Conservation (phyloP, 2,888 invertebrate species). For the Coleophora flavipennella region DNA sequence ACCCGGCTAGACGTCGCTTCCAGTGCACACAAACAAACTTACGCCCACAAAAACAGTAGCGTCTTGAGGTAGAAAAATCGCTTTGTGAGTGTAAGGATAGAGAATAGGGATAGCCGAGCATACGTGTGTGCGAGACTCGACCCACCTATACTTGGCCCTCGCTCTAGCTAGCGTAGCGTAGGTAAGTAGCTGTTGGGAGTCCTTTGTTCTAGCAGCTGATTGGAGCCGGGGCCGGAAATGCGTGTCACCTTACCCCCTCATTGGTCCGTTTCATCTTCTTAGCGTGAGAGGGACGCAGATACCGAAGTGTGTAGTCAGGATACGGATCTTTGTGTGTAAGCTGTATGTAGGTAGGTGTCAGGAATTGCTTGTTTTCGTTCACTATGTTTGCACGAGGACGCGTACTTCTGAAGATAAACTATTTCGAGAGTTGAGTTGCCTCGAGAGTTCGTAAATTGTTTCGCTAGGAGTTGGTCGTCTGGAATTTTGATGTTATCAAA, state of each 20-base stretch:
- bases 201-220: constrained; percentile 75
- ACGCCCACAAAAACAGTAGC: constrained; percentile 49
- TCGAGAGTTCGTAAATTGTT: constrained; percentile 54
- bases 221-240: constrained; percentile 73
- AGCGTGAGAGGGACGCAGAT: constrained; percentile 68
- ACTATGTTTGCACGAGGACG: constrained; percentile 41
- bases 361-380: constrained; percentile 48
- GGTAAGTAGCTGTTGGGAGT: constrained; percentile 68
- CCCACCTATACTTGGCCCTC: constrained; percentile 53
- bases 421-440: constrained; percentile 47
- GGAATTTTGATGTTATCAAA: constrained; percentile 49
- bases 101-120: constrained; percentile 9
- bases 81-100: constrained; percentile 32
- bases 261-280: constrained; percentile 73
- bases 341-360: constrained; percentile 59
- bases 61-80: constrained; percentile 52
- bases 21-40: constrained; percentile 41
- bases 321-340: constrained; percentile 55
- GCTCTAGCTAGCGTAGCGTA: constrained; percentile 63
- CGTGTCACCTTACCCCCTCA: constrained; percentile 73
- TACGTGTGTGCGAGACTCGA: constrained; percentile 46
- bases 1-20: constrained; percentile 42
- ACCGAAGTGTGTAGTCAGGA: constrained; percentile 65
- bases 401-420: constrained; percentile 51
- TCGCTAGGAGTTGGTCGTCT: constrained; percentile 32